Evolutionary conservation across 1,140 invertebrate species (phyloP).

Genomic region (Drosophila orosa): DNA sequence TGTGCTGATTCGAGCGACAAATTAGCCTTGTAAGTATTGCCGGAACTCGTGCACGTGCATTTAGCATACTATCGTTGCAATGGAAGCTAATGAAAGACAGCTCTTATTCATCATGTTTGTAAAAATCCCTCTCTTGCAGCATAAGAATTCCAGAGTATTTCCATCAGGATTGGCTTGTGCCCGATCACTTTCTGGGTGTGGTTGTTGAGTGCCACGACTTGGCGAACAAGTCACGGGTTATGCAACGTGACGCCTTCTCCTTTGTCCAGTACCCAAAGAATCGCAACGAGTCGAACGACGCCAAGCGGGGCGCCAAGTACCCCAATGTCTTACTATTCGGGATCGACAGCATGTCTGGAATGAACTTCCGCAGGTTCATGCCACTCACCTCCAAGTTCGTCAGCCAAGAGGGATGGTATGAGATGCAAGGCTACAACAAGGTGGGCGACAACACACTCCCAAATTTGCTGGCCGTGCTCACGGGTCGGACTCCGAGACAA

Average conservation of each 20-base stretch:
- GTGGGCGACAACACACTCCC: conserved; percentile 91
- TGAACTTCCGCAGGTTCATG: conserved; percentile 55
- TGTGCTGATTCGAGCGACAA: background rate
- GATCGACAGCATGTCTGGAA: conserved; percentile 37
- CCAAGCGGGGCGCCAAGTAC: conserved; percentile 55
- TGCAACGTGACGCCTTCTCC: conserved; percentile 54
- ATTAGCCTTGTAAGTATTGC: conserved; percentile 18
- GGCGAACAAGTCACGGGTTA: background rate
- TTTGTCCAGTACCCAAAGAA: conserved; percentile 42
- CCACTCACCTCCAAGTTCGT: conserved; percentile 45
- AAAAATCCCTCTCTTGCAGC: conserved; percentile 4
- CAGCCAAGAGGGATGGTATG: conserved; percentile 34
- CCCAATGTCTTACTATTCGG: conserved; percentile 44
- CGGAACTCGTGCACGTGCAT: too few relatives aligned
- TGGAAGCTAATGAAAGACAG: too few relatives aligned
- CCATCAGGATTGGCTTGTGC: conserved; percentile 23
- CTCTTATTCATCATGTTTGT: background rate
- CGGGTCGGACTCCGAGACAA: conserved; percentile 86
- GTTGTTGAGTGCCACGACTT: conserved; percentile 33
- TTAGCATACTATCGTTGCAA: background rate
- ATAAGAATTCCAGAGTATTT: background rate
- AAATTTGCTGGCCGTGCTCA: conserved; percentile 91
- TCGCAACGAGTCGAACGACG: conserved; percentile 23
- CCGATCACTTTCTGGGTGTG: conserved; percentile 18
- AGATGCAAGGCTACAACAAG: conserved; percentile 73